Evolutionary conservation across 2,113 vertebrate genomes (phyloP).

Genomic region (Indri indri): DNA sequence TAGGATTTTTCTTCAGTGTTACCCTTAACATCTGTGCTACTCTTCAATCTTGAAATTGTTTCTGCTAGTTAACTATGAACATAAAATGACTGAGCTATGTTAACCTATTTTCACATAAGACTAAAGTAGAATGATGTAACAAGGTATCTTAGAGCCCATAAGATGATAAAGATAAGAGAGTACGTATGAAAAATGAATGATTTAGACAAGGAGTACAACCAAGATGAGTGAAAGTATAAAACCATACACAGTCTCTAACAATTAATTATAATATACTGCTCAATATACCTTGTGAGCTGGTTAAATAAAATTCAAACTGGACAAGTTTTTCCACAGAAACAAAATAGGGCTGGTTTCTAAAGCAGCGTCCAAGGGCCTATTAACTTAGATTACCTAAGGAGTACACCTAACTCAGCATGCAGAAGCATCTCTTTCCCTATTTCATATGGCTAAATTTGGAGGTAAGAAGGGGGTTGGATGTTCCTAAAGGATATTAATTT

Average conservation of each 20-base stretch:
- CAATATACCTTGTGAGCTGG: neutral
- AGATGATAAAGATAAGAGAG: too few relatives aligned
- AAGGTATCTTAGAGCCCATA: neutral
- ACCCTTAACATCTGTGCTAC: neutral
- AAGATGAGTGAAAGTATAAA: neutral
- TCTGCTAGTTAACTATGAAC: neutral
- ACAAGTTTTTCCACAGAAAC: neutral
- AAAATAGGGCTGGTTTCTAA: neutral
- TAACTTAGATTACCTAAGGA: neutral
- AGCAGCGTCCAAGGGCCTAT: neutral
- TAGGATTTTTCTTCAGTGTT: neutral
- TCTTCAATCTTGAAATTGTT: neutral
- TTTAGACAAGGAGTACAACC: neutral
- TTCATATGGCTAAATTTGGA: neutral
- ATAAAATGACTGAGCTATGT: neutral
- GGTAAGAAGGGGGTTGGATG: neutral
- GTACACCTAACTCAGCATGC: neutral
- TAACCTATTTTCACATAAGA: neutral
- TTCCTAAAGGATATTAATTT: neutral
- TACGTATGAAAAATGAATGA: too few relatives aligned
- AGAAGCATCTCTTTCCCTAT: neutral
- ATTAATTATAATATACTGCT: neutral
- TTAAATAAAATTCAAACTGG: neutral
- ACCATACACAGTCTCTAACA: neutral
- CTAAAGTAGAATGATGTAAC: neutral